These are phyloP conservation scores for Autographa pulchrina DNA, from an alignment of 2,888 invertebrate species.

Conservation along the genomic window DNA sequence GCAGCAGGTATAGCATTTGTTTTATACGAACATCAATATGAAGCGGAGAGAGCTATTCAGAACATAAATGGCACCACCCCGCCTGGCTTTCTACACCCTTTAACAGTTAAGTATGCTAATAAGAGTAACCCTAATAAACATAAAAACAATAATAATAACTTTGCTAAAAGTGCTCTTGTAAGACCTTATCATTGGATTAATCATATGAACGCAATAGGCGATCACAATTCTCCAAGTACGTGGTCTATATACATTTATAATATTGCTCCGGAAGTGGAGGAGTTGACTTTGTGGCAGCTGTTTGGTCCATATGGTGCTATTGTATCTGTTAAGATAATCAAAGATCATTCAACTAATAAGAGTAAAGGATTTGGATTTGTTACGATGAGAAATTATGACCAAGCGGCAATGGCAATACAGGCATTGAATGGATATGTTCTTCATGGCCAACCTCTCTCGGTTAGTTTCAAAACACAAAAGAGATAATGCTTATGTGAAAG, in stretches of 20 bases:
- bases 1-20: constrained; percentile 89
- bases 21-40: constrained; percentile 87
- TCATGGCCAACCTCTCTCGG: constrained; percentile 86
- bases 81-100: constrained; percentile 87
- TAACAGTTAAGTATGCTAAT: constrained; percentile 90
- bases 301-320: constrained; percentile 90
- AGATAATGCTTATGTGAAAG: constrained; percentile 86
- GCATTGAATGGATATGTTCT: constrained; percentile 86
- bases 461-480: constrained; percentile 89
- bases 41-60: constrained; percentile 87
- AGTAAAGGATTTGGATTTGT: constrained; percentile 89
- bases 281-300: constrained; percentile 87
- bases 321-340: constrained; percentile 89
- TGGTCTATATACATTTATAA: constrained; percentile 89
- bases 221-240: constrained; percentile 86
- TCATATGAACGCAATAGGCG: constrained; percentile 86
- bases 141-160: constrained; percentile 87
- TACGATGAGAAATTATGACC: constrained; percentile 88
- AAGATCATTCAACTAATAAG: constrained; percentile 88
- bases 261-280: constrained; percentile 87
- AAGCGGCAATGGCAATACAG: constrained; percentile 89
- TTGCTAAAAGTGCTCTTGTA: constrained; percentile 83
- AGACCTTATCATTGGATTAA: constrained; percentile 88
- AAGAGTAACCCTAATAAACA: constrained; percentile 88
- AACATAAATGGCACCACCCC: constrained; percentile 86